Percentiles rank a stretch among this genome's conserved stretches.
phyloP scores from a whole-genome alignment of 30 jellyfish, hydroid and myxozoan species.

The Rhopilema esculentum region DNA sequence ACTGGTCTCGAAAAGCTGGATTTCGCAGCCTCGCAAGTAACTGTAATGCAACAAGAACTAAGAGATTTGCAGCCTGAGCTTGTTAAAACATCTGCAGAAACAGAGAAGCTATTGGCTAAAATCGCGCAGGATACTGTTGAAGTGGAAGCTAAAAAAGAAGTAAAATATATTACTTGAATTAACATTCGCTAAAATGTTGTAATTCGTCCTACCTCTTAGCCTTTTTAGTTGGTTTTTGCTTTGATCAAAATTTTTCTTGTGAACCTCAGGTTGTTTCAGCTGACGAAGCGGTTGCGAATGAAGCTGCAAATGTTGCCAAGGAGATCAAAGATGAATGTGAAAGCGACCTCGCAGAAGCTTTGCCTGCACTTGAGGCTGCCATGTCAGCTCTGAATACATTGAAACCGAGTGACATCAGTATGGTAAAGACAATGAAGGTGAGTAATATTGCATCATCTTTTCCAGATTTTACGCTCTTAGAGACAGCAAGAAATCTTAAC shows the following conservation, averaged over 20 bases:
- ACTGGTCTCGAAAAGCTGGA: slow-evolving; percentile 94
- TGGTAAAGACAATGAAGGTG: slow-evolving; percentile 97
- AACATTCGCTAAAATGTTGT: not conserved
- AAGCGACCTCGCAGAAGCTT: slow-evolving; percentile 94
- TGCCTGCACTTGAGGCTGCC: slow-evolving; percentile 99
- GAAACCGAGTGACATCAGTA: slow-evolving; percentile 97
- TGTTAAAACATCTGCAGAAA: slow-evolving; percentile 97
- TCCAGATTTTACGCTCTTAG: too few species aligned
- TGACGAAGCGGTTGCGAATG: slow-evolving; percentile 97
- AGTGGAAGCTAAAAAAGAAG: slow-evolving; percentile 99
- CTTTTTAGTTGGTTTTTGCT: not conserved
- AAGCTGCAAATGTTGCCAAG: slow-evolving; percentile 97
- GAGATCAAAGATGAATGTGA: slow-evolving; percentile 95
- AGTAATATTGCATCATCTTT: not conserved
- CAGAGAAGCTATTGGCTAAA: slow-evolving; percentile 87
- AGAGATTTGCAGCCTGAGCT: slow-evolving; percentile 94
- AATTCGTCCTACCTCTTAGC: not conserved
- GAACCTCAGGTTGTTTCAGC: slow-evolving; percentile 90
- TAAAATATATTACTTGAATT: not conserved
- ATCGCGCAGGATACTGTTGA: slow-evolving; percentile 98
- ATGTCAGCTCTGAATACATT: slow-evolving; percentile 92
- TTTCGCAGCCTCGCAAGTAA: slow-evolving; percentile 96
- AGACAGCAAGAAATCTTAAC: too few species aligned
- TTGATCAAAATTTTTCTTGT: not conserved
- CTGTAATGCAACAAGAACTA: slow-evolving; percentile 94